Evolutionary conservation across 1,140 invertebrate species (phyloP).

Genomic region (Nymphalis io): DNA sequence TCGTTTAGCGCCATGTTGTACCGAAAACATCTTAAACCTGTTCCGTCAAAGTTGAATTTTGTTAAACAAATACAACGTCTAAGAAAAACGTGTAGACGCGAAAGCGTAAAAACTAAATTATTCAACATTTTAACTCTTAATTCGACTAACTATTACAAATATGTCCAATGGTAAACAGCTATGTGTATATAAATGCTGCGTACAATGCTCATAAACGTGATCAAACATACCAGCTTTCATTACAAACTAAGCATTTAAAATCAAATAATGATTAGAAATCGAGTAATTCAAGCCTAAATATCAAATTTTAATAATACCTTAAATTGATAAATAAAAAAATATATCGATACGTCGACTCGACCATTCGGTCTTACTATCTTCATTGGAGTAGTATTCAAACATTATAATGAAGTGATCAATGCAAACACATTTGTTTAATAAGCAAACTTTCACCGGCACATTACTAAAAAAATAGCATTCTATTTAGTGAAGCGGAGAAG

Average conservation of each 20-base stretch:
- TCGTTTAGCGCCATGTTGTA: slow-evolving; percentile 45
- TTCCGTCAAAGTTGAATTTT: slow-evolving; percentile 61
- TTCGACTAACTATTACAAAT: background rate
- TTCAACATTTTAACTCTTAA: slow-evolving; percentile 11
- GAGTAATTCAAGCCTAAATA: too few species aligned
- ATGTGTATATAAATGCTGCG: too few species aligned
- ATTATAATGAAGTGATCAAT: slow-evolving; percentile 5
- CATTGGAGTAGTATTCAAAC: background rate
- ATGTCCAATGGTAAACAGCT: background rate
- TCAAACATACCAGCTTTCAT: too few species aligned
- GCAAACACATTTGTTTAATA: slow-evolving; percentile 31
- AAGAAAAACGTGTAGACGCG: slow-evolving; percentile 47
- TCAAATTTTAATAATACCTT: too few species aligned
- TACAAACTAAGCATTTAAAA: too few species aligned
- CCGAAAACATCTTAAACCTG: slow-evolving; percentile 61
- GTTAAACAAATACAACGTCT: slow-evolving; percentile 41
- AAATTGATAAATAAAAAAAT: too few species aligned
- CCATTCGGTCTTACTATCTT: background rate
- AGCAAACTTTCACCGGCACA: slow-evolving; percentile 48
- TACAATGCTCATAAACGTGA: too few species aligned
- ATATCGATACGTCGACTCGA: too few species aligned
- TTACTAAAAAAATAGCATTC: slow-evolving; percentile 54
- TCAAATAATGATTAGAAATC: too few species aligned
- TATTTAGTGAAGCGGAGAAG: slow-evolving; percentile 42
- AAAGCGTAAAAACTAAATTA: slow-evolving; percentile 50